A percentile compares a stretch with the other conserved stretches of the same genome.
phyloP scores from a whole-genome alignment of 2,113 vertebrate genomes.

The Gobiocypris rarus region DNA sequence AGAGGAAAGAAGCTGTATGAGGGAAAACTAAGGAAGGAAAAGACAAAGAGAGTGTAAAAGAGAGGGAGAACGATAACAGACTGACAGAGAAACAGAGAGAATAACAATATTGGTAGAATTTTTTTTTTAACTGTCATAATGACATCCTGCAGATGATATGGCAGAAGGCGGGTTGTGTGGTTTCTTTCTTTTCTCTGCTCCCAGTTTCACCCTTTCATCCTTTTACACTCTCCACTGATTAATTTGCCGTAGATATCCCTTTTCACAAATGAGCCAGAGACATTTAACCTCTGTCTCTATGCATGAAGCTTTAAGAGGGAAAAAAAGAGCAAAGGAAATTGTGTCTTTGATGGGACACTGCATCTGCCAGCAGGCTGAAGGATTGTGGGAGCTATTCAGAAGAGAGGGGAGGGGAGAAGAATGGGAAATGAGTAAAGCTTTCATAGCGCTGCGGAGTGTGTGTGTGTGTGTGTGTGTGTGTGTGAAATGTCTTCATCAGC shows the following conservation, averaged over 20 bases:
- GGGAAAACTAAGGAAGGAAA: slow-evolving; percentile 27
- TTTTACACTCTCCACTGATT: slow-evolving; percentile 42
- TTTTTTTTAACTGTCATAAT: slow-evolving; percentile 53
- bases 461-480: neutral
- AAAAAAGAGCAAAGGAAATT: neutral
- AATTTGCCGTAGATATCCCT: slow-evolving; percentile 53
- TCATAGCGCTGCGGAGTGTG: slow-evolving; percentile 24
- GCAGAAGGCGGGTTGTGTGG: slow-evolving; percentile 67
- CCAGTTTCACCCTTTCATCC: slow-evolving; percentile 27
- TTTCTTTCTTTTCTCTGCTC: slow-evolving; percentile 52
- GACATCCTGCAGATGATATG: slow-evolving; percentile 64
- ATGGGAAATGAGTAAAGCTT: slow-evolving; percentile 20
- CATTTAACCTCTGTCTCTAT: slow-evolving; percentile 57
- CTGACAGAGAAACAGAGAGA: neutral
- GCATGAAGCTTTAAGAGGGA: slow-evolving; percentile 12
- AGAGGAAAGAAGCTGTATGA: slow-evolving; percentile 19
- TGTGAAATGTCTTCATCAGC: slow-evolving; percentile 49
- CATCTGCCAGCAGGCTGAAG: slow-evolving; percentile 34
- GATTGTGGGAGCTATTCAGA: slow-evolving; percentile 32
- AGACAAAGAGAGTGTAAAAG: slow-evolving; percentile 40
- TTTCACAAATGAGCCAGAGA: slow-evolving; percentile 54
- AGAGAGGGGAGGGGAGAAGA: slow-evolving; percentile 10
- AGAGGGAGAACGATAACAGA: slow-evolving; percentile 37
- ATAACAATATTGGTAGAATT: neutral
- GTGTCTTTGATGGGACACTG: slow-evolving; percentile 41